Evolutionary conservation across 2,888 invertebrate genomes (phyloP).

Genomic region (Isoperla grammatica): DNA sequence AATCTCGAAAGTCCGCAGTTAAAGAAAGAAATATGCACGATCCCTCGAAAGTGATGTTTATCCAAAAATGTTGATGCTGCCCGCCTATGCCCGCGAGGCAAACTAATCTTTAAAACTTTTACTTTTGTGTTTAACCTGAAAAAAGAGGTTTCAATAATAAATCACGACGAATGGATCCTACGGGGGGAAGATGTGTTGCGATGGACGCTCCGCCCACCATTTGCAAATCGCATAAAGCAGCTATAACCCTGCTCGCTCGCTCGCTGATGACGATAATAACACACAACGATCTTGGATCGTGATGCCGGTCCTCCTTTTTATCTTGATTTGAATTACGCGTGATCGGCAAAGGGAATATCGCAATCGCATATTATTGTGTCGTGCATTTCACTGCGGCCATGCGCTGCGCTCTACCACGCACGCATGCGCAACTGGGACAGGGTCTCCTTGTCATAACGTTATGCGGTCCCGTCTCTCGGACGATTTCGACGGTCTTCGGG

Average conservation of each 20-base stretch:
- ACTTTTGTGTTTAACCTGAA: conserved; percentile 13
- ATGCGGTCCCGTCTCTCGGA: too few relatives aligned
- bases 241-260: neutral
- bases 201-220: neutral
- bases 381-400: neutral
- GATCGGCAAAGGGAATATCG: neutral
- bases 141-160: conserved; percentile 8
- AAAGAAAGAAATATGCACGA: conserved; percentile 1
- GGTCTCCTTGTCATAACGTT: neutral
- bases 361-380: neutral
- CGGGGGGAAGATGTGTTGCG: too few relatives aligned
- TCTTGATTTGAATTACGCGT: conserved; percentile 3
- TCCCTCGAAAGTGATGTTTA: conserved; percentile 10
- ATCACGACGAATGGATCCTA: conserved; percentile 6
- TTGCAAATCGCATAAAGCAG: conserved; percentile 6
- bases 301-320: conserved; percentile 4
- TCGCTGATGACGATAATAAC: neutral
- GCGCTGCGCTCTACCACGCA: neutral
- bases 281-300: neutral
- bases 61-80: conserved; percentile 14
- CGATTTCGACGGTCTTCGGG: neutral
- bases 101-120: conserved; percentile 6
- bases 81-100: conserved; percentile 4
- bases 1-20: neutral
- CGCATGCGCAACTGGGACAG: conserved; percentile 3